Percentiles rank a stretch among this genome's conserved stretches.
phyloP scores from a whole-genome alignment of 2,888 invertebrate species.

The Luperina nickerlii region DNA sequence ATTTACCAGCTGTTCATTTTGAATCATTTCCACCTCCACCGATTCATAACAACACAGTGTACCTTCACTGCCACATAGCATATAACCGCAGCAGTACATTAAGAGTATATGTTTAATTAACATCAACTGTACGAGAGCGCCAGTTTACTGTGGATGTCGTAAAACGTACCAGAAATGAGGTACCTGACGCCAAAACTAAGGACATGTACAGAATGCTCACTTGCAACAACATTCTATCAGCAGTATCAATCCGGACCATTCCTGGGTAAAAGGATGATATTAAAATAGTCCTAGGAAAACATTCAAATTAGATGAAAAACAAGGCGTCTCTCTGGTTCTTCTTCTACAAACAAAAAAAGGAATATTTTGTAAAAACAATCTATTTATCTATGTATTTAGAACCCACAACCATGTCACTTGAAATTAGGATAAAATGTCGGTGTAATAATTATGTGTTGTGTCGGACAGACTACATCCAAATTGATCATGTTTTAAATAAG shows the following conservation, averaged over 20 bases:
- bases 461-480: background rate
- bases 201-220: constrained; percentile 5
- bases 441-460: background rate
- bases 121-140: constrained; percentile 62
- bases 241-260: background rate
- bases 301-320: background rate
- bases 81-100: constrained; percentile 45
- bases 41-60: background rate
- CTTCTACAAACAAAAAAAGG: background rate
- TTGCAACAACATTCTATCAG: background rate
- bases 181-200: background rate
- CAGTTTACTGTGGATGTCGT: constrained; percentile 56
- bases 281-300: background rate
- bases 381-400: background rate
- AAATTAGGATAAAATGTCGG: background rate
- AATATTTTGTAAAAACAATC: background rate
- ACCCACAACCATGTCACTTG: background rate
- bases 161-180: constrained; percentile 60
- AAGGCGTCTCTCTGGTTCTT: background rate
- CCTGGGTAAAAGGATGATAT: background rate
- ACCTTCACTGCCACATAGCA: background rate
- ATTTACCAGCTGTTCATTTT: background rate
- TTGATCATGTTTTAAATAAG: background rate
- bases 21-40: background rate
- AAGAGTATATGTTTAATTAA: constrained; percentile 67